Conservation (phyloP, 2,888 invertebrate genomes). For the Agrilus mali region DNA sequence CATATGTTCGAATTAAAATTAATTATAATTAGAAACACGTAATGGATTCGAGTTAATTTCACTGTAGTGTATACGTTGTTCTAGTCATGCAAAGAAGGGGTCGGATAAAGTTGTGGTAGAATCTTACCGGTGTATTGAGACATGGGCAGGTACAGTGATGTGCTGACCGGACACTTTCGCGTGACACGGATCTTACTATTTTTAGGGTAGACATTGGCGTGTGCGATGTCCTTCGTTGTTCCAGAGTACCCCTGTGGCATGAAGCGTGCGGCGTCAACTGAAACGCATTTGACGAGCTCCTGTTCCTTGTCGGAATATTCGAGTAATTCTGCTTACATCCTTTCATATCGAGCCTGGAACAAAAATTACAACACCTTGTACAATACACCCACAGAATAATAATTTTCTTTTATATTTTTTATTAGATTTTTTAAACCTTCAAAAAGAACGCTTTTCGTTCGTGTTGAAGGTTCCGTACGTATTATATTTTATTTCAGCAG, state of each 20-base stretch:
- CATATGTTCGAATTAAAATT: too few species aligned
- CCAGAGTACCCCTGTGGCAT: conserved; percentile 43
- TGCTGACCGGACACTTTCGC: conserved; percentile 66
- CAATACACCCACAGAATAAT: too few species aligned
- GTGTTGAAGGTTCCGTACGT: too few species aligned
- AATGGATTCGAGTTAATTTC: too few species aligned
- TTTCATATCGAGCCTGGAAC: conserved; percentile 32
- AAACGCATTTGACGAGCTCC: conserved; percentile 51
- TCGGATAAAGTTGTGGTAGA: not conserved
- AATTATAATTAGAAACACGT: too few species aligned
- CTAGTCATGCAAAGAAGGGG: not conserved
- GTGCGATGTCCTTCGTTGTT: conserved; percentile 68
- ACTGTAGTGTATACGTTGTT: too few species aligned
- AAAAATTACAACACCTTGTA: not conserved
- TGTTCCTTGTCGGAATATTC: conserved; percentile 36
- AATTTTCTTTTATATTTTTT: too few species aligned
- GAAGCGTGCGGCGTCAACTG: conserved; percentile 54
- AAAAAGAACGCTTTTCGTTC: too few species aligned
- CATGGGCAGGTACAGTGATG: conserved; percentile 53
- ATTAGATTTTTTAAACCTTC: too few species aligned
- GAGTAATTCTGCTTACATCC: conserved; percentile 35
- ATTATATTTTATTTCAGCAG: too few species aligned
- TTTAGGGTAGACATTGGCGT: conserved; percentile 62
- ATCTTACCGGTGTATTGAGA: conserved; percentile 34
- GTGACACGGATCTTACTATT: conserved; percentile 73